These are phyloP conservation scores for Callorhinus ursinus DNA, from an alignment of 2,113 vertebrate species.

Conservation along the genomic window DNA sequence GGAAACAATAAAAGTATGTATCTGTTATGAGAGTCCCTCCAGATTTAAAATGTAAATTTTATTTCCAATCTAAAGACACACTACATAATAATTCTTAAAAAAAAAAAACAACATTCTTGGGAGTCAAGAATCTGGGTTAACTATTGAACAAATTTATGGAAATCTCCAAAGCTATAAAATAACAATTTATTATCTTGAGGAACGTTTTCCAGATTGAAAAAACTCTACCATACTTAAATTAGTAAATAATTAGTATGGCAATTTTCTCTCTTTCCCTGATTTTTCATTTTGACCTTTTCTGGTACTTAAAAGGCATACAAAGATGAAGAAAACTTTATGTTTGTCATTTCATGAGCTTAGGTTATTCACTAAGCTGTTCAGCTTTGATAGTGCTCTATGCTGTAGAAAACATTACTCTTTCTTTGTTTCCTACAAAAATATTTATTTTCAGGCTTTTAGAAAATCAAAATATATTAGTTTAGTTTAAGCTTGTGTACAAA, in stretches of 20 bases:
- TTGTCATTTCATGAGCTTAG: constrained; percentile 57
- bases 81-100: neutral
- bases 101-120: neutral
- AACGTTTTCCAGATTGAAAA: constrained; percentile 24
- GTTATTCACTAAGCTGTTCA: constrained; percentile 47
- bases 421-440: constrained; percentile 32
- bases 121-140: constrained; percentile 59
- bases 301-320: constrained; percentile 39
- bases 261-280: neutral
- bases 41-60: constrained; percentile 47
- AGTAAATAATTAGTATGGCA: constrained; percentile 40
- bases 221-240: constrained; percentile 15
- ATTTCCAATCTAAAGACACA: neutral
- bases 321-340: constrained; percentile 26
- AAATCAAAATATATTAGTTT: neutral
- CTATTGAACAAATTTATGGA: constrained; percentile 56
- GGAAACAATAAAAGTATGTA: constrained; percentile 50
- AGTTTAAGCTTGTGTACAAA: neutral
- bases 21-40: neutral
- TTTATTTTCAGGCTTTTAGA: neutral
- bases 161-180: constrained; percentile 47
- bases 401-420: neutral
- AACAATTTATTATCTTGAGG: constrained; percentile 46
- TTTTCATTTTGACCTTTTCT: constrained; percentile 64
- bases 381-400: neutral